These are phyloP conservation scores for Netelia virgata DNA, from an alignment of 2,888 invertebrate genomes.

Conservation along the genomic window DNA sequence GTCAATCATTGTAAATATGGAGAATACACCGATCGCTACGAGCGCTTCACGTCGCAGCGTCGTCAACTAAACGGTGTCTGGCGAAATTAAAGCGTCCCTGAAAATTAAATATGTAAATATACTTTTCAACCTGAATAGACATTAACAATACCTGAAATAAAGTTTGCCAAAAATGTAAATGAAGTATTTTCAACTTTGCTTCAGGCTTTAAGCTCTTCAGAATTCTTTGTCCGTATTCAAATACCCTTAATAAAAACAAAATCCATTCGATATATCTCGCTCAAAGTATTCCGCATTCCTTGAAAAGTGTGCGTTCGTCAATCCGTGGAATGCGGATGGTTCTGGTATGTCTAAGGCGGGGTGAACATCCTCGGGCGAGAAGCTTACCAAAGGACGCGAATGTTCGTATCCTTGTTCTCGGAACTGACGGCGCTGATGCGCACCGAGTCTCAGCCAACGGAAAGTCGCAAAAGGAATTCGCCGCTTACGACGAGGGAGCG, in stretches of 20 bases:
- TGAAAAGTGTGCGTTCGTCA: constrained; percentile 21
- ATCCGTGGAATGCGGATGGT: constrained; percentile 37
- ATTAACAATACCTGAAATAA: no score
- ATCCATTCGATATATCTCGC: neutral
- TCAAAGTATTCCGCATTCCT: constrained; percentile 16
- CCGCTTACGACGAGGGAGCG: neutral
- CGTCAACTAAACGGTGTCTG: no score
- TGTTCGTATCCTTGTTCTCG: constrained; percentile 45
- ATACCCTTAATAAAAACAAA: neutral
- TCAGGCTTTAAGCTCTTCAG: no score
- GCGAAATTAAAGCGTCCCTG: no score
- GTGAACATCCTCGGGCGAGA: constrained; percentile 19
- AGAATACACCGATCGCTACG: no score
- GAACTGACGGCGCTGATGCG: constrained; percentile 19
- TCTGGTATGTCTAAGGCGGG: neutral
- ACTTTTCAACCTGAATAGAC: no score
- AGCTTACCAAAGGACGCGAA: constrained; percentile 37
- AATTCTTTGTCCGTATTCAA: no score
- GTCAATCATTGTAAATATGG: no score
- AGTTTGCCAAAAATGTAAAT: no score
- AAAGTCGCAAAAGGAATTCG: constrained; percentile 39
- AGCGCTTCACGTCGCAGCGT: no score
- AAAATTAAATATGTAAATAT: no score
- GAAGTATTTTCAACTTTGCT: no score
- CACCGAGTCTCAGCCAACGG: constrained; percentile 31